These are phyloP conservation scores for Microplitis demolitor DNA, from an alignment of 1,140 invertebrate genomes.

Conservation along the genomic window DNA sequence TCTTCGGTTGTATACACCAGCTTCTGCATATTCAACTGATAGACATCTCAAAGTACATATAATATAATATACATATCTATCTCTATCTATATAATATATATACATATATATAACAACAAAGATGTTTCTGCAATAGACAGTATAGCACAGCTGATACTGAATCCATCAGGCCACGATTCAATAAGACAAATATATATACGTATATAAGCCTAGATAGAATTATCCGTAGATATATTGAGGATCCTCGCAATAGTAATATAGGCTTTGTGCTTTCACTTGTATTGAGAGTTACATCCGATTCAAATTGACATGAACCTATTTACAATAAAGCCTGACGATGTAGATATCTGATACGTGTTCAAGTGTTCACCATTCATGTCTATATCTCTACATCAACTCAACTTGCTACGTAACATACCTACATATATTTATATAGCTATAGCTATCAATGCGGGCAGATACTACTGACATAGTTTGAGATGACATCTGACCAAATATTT, in stretches of 20 bases:
- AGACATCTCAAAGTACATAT: neutral
- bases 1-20: neutral
- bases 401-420: too few relatives aligned
- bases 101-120: neutral
- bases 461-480: slow-evolving; percentile 4
- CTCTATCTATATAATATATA: too few relatives aligned
- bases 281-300: too few relatives aligned
- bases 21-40: neutral
- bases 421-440: neutral
- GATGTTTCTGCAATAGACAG: neutral
- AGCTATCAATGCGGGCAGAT: neutral
- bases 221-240: too few relatives aligned
- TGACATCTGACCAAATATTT: slow-evolving; percentile 26
- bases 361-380: too few relatives aligned
- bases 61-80: neutral
- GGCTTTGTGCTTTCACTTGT: too few relatives aligned
- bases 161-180: neutral
- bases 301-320: too few relatives aligned
- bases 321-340: too few relatives aligned
- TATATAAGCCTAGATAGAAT: too few relatives aligned
- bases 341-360: too few relatives aligned
- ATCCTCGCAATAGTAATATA: too few relatives aligned
- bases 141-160: neutral
- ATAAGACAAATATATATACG: neutral
- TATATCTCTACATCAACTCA: too few relatives aligned